A percentile compares a stretch with the other conserved stretches of the same genome.
Conservation (phyloP, 2,797 vertebrate species). For the Chaetophractus vellerosus region DNA sequence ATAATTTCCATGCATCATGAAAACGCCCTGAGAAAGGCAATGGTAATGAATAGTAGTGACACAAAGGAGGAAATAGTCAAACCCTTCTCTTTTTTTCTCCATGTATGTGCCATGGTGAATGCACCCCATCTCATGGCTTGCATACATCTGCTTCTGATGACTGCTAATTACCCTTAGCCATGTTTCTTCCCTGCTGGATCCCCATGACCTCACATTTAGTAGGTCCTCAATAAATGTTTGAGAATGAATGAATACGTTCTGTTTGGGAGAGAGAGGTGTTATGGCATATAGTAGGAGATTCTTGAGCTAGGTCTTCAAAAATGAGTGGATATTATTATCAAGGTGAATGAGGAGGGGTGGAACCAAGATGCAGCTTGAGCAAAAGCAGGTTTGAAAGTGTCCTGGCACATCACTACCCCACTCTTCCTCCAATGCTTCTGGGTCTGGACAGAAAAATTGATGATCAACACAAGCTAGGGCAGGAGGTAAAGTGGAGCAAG, state of each 20-base stretch:
- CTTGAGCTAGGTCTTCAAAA: neutral
- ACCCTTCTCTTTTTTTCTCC: neutral
- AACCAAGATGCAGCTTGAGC: too few species aligned
- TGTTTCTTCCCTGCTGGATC: neutral
- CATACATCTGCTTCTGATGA: neutral
- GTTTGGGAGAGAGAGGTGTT: neutral
- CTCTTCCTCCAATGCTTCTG: neutral
- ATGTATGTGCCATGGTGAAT: neutral
- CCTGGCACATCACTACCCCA: neutral
- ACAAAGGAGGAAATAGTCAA: neutral
- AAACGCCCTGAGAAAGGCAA: neutral
- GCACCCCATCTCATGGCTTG: neutral
- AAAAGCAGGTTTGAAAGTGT: neutral
- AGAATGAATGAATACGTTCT: neutral
- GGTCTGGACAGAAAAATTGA: neutral
- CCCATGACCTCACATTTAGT: neutral
- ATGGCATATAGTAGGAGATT: neutral
- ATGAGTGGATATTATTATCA: neutral
- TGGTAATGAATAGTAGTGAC: neutral
- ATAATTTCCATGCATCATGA: neutral
- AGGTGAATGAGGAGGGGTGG: neutral
- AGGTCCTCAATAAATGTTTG: neutral
- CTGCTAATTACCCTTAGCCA: neutral
- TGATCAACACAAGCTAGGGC: neutral
- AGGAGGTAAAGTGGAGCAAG: neutral